Conservation (phyloP, 2,888 invertebrate genomes). For the Idaea straminata region DNA sequence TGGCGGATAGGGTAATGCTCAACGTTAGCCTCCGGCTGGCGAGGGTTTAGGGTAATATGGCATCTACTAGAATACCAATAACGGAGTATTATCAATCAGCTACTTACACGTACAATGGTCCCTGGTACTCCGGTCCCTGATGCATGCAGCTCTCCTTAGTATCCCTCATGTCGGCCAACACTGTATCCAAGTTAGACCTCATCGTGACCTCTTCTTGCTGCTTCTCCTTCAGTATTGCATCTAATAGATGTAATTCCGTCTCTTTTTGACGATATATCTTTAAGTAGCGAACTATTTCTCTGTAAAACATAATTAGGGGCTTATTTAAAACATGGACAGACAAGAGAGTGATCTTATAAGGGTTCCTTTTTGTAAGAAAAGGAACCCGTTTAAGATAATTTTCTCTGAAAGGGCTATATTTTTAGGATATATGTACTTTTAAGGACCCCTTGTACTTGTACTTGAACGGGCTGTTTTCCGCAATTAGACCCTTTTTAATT, state of each 20-base stretch:
- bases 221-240: slow-evolving; percentile 36
- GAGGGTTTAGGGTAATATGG: too few relatives aligned
- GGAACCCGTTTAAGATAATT: too few relatives aligned
- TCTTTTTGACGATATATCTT: slow-evolving; percentile 43
- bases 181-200: slow-evolving; percentile 46
- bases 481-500: too few relatives aligned
- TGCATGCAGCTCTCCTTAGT: slow-evolving; percentile 16
- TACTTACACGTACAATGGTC: slow-evolving; percentile 48
- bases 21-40: too few relatives aligned
- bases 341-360: background rate
- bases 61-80: too few relatives aligned
- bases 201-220: slow-evolving; percentile 35
- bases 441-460: too few relatives aligned
- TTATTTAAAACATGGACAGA: background rate
- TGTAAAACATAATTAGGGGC: slow-evolving; percentile 29
- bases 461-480: too few relatives aligned
- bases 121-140: slow-evolving; percentile 30
- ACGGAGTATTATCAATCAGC: background rate
- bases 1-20: too few relatives aligned
- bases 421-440: too few relatives aligned
- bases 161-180: slow-evolving; percentile 39
- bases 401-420: too few relatives aligned
- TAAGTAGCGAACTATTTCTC: slow-evolving; percentile 47
- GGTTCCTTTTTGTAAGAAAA: background rate
- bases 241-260: slow-evolving; percentile 34